These are phyloP conservation scores for Pseudococcus viburni DNA, from an alignment of 2,888 invertebrate genomes.

Conservation along the genomic window DNA sequence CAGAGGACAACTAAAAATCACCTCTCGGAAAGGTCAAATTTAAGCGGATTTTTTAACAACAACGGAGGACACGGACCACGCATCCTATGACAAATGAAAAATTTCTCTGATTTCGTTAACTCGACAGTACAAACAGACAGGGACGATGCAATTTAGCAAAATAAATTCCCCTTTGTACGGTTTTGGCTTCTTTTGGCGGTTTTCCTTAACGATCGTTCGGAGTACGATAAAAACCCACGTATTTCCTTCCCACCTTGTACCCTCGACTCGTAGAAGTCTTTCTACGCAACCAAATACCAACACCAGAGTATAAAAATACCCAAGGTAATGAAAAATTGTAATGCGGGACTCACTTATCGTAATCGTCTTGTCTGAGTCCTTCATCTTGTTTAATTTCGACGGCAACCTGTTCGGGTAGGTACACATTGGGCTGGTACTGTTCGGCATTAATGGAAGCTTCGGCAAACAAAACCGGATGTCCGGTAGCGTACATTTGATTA, in stretches of 20 bases:
- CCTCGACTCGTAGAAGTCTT: neutral
- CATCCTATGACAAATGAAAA: constrained; percentile 13
- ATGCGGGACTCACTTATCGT: constrained; percentile 49
- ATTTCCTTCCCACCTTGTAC: neutral
- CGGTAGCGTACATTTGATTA: neutral
- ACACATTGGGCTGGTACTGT: constrained; percentile 10
- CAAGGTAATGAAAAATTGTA: neutral
- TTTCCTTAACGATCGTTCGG: neutral
- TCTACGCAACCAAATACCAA: neutral
- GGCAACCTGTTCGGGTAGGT: constrained; percentile 58
- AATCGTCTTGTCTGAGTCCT: constrained; percentile 52
- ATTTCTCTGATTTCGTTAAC: neutral
- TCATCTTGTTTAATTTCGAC: constrained; percentile 40
- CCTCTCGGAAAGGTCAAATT: constrained; percentile 5
- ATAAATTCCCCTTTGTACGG: neutral
- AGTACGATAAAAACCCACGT: constrained; percentile 7
- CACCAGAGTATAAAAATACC: neutral
- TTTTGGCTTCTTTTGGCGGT: neutral
- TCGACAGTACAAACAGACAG: neutral
- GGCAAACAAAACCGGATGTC: constrained; percentile 1
- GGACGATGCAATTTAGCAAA: neutral
- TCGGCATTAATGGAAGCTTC: constrained; percentile 1
- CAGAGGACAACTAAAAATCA: neutral
- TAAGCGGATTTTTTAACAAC: neutral
- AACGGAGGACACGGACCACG: neutral